Conservation (phyloP, 2,797 vertebrate species). For the Arctocebus calabarensis region DNA sequence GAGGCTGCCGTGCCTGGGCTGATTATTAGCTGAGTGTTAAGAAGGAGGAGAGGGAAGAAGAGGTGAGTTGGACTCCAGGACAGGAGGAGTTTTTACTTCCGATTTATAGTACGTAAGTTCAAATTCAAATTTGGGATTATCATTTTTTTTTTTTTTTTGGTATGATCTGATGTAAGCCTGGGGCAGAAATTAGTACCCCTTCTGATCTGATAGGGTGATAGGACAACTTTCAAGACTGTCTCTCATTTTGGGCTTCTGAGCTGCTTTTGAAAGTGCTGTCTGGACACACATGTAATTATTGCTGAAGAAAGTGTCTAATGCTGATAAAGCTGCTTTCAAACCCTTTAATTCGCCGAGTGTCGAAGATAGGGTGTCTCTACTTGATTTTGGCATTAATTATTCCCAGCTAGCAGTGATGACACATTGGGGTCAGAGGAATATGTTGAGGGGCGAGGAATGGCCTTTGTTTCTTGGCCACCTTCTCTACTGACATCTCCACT, state of each 20-base stretch:
- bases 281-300: constrained; percentile 1
- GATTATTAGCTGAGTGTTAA: background rate
- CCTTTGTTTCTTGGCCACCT: background rate
- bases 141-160: background rate
- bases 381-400: constrained; percentile 18
- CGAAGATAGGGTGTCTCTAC: background rate
- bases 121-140: background rate
- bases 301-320: background rate
- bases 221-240: background rate
- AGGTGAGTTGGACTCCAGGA: background rate
- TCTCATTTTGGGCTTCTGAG: constrained; percentile 30
- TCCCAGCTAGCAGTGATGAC: background rate
- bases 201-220: background rate
- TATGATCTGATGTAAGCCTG: background rate
- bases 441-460: background rate
- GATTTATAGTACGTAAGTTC: background rate
- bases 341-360: background rate
- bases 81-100: background rate
- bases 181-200: background rate
- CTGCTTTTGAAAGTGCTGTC: constrained; percentile 35
- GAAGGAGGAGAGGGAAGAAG: background rate
- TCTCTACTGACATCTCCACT: background rate
- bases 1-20: too few relatives aligned
- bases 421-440: background rate
- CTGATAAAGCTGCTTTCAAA: constrained; percentile 54